Percentiles rank a stretch among this genome's conserved stretches.
Evolutionary conservation across 1,140 invertebrate genomes (phyloP).

Genomic region (Drosophila grimshawi): DNA sequence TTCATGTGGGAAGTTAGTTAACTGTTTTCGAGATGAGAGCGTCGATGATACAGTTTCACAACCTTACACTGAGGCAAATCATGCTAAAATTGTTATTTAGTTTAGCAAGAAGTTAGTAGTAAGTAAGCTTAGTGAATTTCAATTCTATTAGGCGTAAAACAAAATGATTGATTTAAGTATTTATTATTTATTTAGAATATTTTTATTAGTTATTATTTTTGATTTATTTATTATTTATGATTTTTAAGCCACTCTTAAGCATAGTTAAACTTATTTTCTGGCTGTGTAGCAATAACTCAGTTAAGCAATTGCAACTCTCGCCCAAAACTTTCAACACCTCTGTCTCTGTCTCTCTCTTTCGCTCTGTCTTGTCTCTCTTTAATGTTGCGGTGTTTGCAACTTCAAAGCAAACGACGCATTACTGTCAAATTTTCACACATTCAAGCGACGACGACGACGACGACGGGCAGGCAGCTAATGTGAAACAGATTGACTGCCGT

Average conservation of each 20-base stretch:
- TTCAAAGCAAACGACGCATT: constrained; percentile 66
- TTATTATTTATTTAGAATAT: no score
- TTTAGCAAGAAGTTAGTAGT: no score
- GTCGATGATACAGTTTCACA: not conserved
- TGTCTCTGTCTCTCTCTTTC: no score
- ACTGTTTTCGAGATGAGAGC: constrained; percentile 2
- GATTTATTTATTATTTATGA: no score
- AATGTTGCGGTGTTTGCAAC: constrained; percentile 38
- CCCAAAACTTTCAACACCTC: constrained; percentile 59
- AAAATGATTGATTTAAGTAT: no score
- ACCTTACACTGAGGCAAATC: no score
- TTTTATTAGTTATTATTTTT: no score
- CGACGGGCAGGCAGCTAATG: constrained; percentile 53
- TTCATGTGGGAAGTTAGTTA: constrained; percentile 23
- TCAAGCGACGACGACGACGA: constrained; percentile 33
- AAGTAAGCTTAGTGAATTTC: no score
- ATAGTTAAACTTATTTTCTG: not conserved
- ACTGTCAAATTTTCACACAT: constrained; percentile 78
- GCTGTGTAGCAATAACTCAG: constrained; percentile 18
- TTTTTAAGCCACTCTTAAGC: not conserved
- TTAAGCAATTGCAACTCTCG: constrained; percentile 13
- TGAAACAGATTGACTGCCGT: constrained; percentile 57
- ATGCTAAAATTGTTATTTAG: no score
- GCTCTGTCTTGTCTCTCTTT: not conserved
- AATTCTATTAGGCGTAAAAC: no score